Conservation (phyloP, 2,888 invertebrate genomes). For the Erebia aethiops region DNA sequence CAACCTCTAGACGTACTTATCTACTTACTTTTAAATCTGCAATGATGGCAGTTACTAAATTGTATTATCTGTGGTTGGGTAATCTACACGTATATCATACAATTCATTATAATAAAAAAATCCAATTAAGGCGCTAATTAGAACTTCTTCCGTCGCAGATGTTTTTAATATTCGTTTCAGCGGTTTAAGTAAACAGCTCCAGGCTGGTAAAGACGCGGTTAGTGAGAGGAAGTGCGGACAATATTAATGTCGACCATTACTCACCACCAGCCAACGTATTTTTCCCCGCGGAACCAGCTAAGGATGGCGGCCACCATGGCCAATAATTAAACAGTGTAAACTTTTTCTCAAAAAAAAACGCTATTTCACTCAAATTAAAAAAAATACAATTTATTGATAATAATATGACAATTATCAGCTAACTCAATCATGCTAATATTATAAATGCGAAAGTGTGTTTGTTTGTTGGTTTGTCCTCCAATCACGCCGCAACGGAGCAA, state of each 20-base stretch:
- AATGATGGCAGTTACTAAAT: too few relatives aligned
- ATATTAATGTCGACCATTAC: constrained; percentile 77
- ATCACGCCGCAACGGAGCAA: too few relatives aligned
- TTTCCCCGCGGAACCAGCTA: constrained; percentile 68
- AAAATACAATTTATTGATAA: too few relatives aligned
- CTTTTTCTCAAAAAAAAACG: constrained; percentile 49
- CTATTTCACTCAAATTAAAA: too few relatives aligned
- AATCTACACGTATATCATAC: too few relatives aligned
- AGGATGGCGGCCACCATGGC: constrained; percentile 72
- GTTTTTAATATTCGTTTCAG: constrained; percentile 40
- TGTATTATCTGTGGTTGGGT: too few relatives aligned
- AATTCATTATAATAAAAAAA: neutral
- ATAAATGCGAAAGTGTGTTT: too few relatives aligned
- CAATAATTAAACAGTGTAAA: constrained; percentile 80
- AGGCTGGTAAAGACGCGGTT: constrained; percentile 67
- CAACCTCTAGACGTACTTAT: too few relatives aligned
- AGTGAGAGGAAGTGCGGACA: constrained; percentile 70
- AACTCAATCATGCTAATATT: too few relatives aligned
- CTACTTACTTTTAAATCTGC: too few relatives aligned
- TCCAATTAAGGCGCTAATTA: constrained; percentile 29
- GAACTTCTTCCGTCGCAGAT: constrained; percentile 38
- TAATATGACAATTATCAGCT: too few relatives aligned
- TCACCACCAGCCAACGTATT: constrained; percentile 70
- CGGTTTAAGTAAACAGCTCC: constrained; percentile 47
- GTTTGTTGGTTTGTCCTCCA: too few relatives aligned